Evolutionary conservation across 2,113 vertebrate species (phyloP).

Genomic region (Hydrolagus affinis): DNA sequence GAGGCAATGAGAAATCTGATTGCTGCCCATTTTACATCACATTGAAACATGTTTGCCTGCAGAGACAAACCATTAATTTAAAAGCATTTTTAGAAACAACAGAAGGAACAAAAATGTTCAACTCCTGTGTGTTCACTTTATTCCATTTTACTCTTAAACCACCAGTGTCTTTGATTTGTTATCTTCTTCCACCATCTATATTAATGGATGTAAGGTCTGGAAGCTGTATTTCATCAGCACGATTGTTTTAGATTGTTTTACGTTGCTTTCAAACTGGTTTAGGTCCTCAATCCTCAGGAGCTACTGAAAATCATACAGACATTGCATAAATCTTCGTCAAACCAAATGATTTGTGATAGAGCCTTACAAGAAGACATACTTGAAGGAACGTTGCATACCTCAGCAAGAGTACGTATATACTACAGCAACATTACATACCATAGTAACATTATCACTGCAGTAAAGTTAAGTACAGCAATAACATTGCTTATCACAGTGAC

Average conservation of each 20-base stretch:
- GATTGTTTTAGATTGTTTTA: slow-evolving; percentile 7
- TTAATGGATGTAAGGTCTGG: neutral
- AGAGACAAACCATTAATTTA: too few relatives aligned
- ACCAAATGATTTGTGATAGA: slow-evolving; percentile 14
- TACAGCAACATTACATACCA: too few relatives aligned
- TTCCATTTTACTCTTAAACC: neutral
- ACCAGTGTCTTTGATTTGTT: neutral
- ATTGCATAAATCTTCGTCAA: too few relatives aligned
- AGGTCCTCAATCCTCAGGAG: neutral
- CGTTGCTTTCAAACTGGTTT: neutral
- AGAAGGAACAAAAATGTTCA: neutral
- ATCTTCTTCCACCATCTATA: neutral
- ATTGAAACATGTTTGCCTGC: too few relatives aligned
- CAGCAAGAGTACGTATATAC: too few relatives aligned
- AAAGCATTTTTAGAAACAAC: neutral
- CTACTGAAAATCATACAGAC: too few relatives aligned
- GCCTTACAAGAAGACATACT: too few relatives aligned
- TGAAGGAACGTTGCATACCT: too few relatives aligned
- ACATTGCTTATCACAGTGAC: too few relatives aligned
- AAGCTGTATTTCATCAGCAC: neutral
- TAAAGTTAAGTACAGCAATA: too few relatives aligned
- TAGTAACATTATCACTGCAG: neutral
- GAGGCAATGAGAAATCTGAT: too few relatives aligned
- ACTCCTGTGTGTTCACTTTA: neutral
- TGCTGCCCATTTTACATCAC: too few relatives aligned